phyloP scores from a whole-genome alignment of 2,888 invertebrate species.

The Metalampra italica region DNA sequence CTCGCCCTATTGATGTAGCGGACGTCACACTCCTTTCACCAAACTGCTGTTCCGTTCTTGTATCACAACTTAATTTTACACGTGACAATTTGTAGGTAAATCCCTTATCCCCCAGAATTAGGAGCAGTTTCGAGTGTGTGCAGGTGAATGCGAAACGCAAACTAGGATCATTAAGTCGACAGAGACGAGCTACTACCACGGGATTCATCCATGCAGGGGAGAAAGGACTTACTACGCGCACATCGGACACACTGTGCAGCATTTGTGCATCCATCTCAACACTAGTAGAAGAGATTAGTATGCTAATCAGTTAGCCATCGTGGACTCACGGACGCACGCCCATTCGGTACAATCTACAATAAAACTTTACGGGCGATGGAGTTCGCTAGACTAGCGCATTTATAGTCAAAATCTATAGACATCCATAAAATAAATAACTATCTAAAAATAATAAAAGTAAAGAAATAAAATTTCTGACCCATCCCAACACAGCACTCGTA shows the following conservation, averaged over 20 bases:
- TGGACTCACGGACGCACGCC: slow-evolving; percentile 51
- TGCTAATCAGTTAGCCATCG: slow-evolving; percentile 65
- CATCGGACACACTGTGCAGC: slow-evolving; percentile 42
- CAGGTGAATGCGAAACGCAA: slow-evolving; percentile 17
- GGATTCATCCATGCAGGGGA: slow-evolving; percentile 38
- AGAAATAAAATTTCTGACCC: slow-evolving; percentile 63
- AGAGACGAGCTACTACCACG: slow-evolving; percentile 4
- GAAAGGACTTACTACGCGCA: slow-evolving; percentile 58
- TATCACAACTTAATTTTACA: slow-evolving; percentile 44
- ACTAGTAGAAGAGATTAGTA: slow-evolving; percentile 73
- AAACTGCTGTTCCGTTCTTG: slow-evolving; percentile 40
- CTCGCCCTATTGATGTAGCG: slow-evolving; percentile 70
- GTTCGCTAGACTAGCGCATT: slow-evolving; percentile 68
- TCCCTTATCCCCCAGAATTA: slow-evolving; percentile 42
- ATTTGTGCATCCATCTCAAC: slow-evolving; percentile 51
- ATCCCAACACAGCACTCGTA: slow-evolving; percentile 70
- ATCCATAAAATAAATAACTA: slow-evolving; percentile 59
- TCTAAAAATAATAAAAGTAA: slow-evolving; percentile 47
- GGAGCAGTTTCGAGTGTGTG: slow-evolving; percentile 25
- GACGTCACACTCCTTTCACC: slow-evolving; percentile 57
- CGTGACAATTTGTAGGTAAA: slow-evolving; percentile 30
- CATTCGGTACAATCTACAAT: slow-evolving; percentile 60
- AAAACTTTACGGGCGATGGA: slow-evolving; percentile 66
- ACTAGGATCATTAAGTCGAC: slow-evolving; percentile 15
- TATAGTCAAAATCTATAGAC: slow-evolving; percentile 62